Percentiles rank a stretch among this genome's conserved stretches.
Evolutionary conservation across 2,113 vertebrate species (phyloP).

Genomic region (Cygnus buccinator): DNA sequence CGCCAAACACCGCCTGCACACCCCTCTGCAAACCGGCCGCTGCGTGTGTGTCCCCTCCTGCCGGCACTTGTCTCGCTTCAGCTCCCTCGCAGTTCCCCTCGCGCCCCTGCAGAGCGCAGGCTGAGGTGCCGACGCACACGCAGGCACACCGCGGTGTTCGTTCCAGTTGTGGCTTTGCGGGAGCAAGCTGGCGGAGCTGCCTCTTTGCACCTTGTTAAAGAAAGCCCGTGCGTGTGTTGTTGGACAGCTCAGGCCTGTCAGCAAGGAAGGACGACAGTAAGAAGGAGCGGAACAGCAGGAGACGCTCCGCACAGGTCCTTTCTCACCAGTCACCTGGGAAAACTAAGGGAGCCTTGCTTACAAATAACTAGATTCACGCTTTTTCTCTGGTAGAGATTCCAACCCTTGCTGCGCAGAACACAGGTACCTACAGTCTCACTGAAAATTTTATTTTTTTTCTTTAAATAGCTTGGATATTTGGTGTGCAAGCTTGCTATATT

Average conservation of each 20-base stretch:
- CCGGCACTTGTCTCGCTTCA: too few species aligned
- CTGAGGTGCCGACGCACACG: background rate
- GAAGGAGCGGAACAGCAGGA: background rate
- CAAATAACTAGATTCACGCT: background rate
- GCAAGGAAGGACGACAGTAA: rapidly evolving
- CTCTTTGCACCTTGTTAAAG: rapidly evolving
- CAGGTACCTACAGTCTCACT: rapidly evolving
- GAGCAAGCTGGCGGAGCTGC: rapidly evolving
- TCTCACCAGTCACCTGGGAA: background rate
- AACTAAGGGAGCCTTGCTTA: rapidly evolving
- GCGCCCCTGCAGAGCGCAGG: too few species aligned
- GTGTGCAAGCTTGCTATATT: background rate
- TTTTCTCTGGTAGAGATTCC: background rate
- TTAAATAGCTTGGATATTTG: background rate
- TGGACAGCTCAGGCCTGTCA: background rate
- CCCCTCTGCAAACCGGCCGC: too few species aligned
- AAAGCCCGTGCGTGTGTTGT: too few species aligned
- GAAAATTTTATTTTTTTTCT: background rate
- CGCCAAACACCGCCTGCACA: too few species aligned
- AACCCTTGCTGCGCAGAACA: background rate
- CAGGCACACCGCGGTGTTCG: rapidly evolving
- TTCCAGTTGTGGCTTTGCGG: too few species aligned
- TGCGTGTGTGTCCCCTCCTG: too few species aligned
- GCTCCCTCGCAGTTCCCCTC: too few species aligned
- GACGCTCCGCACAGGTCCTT: rapidly evolving